Conservation (phyloP, 2,113 vertebrate genomes). For the Prolemur simus region DNA sequence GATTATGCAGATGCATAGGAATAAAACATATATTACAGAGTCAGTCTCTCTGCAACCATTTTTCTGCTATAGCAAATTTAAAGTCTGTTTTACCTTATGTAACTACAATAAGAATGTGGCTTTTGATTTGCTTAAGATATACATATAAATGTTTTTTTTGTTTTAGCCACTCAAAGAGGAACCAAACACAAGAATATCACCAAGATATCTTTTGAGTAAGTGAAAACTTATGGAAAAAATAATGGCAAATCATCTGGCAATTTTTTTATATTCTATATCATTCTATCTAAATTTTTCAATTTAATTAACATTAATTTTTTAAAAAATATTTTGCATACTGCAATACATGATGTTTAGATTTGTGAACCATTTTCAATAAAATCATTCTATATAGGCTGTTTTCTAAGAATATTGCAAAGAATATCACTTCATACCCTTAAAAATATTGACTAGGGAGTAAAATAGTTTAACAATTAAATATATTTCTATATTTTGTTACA, state of each 20-base stretch:
- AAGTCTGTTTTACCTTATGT: constrained; percentile 43
- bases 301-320: background rate
- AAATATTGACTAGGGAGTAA: background rate
- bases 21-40: constrained; percentile 42
- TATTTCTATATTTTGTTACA: background rate
- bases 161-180: constrained; percentile 1
- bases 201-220: constrained; percentile 32
- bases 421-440: background rate
- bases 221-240: constrained; percentile 38
- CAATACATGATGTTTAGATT: background rate
- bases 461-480: background rate
- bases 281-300: constrained; percentile 19
- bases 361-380: constrained; percentile 47
- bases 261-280: background rate
- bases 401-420: constrained; percentile 8
- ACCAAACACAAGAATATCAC: background rate
- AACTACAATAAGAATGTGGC: constrained; percentile 1
- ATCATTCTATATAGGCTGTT: background rate
- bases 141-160: background rate
- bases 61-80: constrained; percentile 19
- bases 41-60: background rate
- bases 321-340: background rate
- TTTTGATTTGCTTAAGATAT: constrained; percentile 39
- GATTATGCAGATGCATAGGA: constrained; percentile 66
- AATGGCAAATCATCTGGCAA: background rate